Percentiles rank a stretch among this genome's conserved stretches.
These are phyloP conservation scores for Nomia melanderi DNA, from an alignment of 1,140 invertebrate species.

Conservation along the genomic window DNA sequence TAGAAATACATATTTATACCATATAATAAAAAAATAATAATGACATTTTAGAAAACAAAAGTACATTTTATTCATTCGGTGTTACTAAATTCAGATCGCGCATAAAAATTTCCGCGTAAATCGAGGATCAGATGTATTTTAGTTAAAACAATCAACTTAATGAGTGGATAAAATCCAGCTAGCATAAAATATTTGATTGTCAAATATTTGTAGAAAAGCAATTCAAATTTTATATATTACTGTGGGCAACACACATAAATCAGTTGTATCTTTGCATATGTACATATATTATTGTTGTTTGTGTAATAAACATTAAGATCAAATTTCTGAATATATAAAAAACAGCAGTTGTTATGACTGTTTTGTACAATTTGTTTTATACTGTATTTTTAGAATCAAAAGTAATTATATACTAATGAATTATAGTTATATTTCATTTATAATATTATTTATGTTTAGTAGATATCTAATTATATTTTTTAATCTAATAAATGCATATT, in stretches of 20 bases:
- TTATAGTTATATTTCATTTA: constrained; percentile 20
- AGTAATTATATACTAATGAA: constrained; percentile 7
- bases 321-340: constrained; percentile 18
- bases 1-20: no score
- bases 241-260: not conserved
- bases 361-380: constrained; percentile 10
- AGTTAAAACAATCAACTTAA: not conserved
- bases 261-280: constrained; percentile 30
- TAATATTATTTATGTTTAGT: not conserved
- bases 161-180: not conserved
- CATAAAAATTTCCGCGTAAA: no score
- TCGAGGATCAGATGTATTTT: no score
- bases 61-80: no score
- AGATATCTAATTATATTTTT: constrained; percentile 12
- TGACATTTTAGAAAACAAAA: no score
- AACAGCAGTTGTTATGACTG: not conserved
- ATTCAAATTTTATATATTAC: not conserved
- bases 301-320: not conserved
- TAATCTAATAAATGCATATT: constrained; percentile 31
- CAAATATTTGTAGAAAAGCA: not conserved
- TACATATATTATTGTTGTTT: constrained; percentile 21
- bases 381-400: not conserved
- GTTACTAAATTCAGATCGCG: no score
- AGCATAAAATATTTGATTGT: constrained; percentile 3
- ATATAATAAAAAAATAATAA: no score